A percentile compares a stretch with the other conserved stretches of the same genome.
These are phyloP conservation scores for Dugesia japonica DNA, from an alignment of 2,888 invertebrate genomes.

Conservation along the genomic window DNA sequence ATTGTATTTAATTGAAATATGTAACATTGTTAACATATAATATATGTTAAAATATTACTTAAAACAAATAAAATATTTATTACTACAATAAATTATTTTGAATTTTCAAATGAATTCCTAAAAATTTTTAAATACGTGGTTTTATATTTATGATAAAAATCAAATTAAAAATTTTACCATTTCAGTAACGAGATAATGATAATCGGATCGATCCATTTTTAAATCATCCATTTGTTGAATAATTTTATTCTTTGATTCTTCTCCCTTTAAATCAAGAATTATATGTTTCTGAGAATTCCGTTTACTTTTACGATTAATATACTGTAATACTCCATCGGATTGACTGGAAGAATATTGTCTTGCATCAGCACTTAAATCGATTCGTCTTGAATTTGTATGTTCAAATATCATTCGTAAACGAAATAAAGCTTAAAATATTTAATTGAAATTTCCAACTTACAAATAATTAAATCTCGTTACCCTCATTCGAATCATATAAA, in stretches of 20 bases:
- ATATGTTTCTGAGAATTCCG: constrained; percentile 25
- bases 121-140: no score
- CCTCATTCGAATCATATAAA: constrained; percentile 32
- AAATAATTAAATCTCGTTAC: constrained; percentile 5
- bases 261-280: constrained; percentile 26
- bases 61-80: no score
- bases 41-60: no score
- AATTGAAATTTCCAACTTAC: background rate
- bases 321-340: constrained; percentile 28
- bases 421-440: constrained; percentile 25
- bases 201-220: constrained; percentile 30
- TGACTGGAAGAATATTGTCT: constrained; percentile 5
- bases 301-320: constrained; percentile 31
- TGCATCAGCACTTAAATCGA: constrained; percentile 30
- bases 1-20: no score
- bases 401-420: constrained; percentile 33
- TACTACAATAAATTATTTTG: no score
- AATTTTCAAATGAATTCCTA: no score
- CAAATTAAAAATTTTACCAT: constrained; percentile 25
- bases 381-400: constrained; percentile 20
- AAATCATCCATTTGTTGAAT: constrained; percentile 31
- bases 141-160: no score
- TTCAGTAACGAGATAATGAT: constrained; percentile 33
- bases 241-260: constrained; percentile 21
- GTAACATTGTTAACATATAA: no score